phyloP scores from a whole-genome alignment of 2,113 vertebrate genomes.

The Oryzias melastigma region DNA sequence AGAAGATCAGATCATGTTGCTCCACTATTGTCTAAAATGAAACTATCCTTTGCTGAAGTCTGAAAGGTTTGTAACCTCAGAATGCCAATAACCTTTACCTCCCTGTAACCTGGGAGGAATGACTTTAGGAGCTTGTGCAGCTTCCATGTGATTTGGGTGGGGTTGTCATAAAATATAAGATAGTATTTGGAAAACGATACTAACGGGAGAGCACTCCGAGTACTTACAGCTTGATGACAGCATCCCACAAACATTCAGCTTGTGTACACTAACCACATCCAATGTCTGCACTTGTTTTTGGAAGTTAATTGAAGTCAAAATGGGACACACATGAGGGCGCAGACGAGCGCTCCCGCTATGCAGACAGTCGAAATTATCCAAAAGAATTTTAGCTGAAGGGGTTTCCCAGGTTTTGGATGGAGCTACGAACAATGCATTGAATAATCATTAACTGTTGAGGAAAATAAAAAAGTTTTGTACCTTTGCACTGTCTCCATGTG shows the following conservation, averaged over 20 bases:
- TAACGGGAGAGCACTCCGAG: slow-evolving; percentile 11
- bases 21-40: slow-evolving; percentile 8
- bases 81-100: slow-evolving; percentile 24
- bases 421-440: slow-evolving; percentile 33
- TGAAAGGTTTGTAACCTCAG: slow-evolving; percentile 11
- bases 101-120: slow-evolving; percentile 32
- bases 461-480: slow-evolving; percentile 32
- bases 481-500: slow-evolving; percentile 63
- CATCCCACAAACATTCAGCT: slow-evolving; percentile 16
- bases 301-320: slow-evolving; percentile 40
- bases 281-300: slow-evolving; percentile 61
- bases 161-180: slow-evolving; percentile 20
- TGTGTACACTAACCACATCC: slow-evolving; percentile 19
- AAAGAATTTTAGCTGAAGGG: slow-evolving; percentile 69
- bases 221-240: slow-evolving; percentile 13
- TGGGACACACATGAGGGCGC: slow-evolving; percentile 15
- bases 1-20: neutral
- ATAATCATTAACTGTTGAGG: slow-evolving; percentile 50
- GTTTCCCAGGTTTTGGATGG: slow-evolving; percentile 47
- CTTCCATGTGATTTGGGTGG: slow-evolving; percentile 14
- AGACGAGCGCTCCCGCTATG: slow-evolving; percentile 40
- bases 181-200: neutral
- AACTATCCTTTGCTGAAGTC: neutral
- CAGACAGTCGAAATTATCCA: slow-evolving; percentile 60
- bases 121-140: slow-evolving; percentile 29